Evolutionary conservation across 2,888 invertebrate species (phyloP), one percentile per base, ranked within the genome.

Genomic region (Adineta ricciae): DNA sequence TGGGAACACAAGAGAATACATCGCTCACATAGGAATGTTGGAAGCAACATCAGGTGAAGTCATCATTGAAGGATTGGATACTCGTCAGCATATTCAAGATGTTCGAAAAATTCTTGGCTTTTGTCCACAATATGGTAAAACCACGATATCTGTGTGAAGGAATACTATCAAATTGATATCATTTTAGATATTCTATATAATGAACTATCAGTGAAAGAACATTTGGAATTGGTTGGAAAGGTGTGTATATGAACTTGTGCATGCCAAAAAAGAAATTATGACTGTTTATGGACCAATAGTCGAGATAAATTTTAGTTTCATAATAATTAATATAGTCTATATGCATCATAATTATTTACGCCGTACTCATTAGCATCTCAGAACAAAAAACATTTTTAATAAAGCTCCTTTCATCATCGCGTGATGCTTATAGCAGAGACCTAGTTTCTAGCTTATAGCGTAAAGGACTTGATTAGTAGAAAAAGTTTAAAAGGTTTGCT

Each of bases 41-140:
- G 50, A 64, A 32, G 83, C 85, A 32, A 64, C 64, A 24, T 38
- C 49, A 16, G 85, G 85, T 24, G 32, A 54, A 32, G 85, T 72
- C 11, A 73, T 41, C 7, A 49, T 85, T 11, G 50, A 83, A 16
- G 83, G 73, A 24, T 32, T 83, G n/a, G 85, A 85, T 52, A 85
- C 32, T 83, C 52, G 72, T 46, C 41, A 56, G n/a, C 72, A 85
- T 36, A 83, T 85, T 50, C 36, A 41, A n/a, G 83, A 73, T 46
- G 64, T 83, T 83, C 83, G 83, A 49, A 49, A 27, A 36, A 32
- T 38, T 27, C 27, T 83, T 14, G 83, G 83, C 0, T 83, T 83
- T 38, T 83, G 83, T 50, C 83, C 38, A 38, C 83, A 83, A 83
- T 24, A 84, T 38, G 82, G 82, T 78, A 82, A 82, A 41, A 36